Evolutionary conservation across 2,797 vertebrate species (phyloP).

Genomic region (Acanthis flammea): DNA sequence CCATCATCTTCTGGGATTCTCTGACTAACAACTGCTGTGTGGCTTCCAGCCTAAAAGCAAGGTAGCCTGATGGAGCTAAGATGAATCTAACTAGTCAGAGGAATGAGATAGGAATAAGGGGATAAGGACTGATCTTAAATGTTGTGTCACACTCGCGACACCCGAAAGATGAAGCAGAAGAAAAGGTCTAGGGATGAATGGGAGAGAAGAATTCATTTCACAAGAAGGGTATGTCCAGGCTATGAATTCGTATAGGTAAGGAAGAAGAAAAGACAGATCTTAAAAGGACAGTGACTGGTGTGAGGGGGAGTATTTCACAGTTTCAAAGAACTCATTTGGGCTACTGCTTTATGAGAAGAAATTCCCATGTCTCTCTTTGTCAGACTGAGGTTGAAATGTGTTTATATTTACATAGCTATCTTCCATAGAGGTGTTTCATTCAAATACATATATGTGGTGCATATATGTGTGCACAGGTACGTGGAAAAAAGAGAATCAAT

Average conservation of each 20-base stretch:
- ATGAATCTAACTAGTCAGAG: background rate
- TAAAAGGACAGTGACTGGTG: background rate
- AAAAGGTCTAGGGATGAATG: background rate
- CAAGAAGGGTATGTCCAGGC: background rate
- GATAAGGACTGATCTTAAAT: background rate
- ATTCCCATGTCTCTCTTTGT: background rate
- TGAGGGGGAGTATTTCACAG: background rate
- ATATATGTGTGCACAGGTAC: background rate
- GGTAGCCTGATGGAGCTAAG: background rate
- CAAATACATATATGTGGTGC: background rate
- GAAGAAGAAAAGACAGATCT: background rate
- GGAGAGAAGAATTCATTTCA: background rate
- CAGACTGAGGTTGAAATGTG: background rate
- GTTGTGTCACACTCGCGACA: background rate
- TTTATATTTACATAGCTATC: background rate
- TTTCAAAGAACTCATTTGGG: background rate
- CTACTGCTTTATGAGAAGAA: background rate
- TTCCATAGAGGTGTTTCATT: background rate
- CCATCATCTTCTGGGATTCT: background rate
- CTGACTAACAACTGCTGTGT: background rate
- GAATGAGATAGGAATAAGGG: background rate
- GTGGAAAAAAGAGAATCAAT: background rate
- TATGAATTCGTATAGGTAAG: background rate
- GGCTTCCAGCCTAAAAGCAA: background rate
- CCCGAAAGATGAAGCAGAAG: background rate